A percentile compares a stretch with the other conserved stretches of the same genome.
Evolutionary conservation across 1,140 invertebrate genomes (phyloP).

Genomic region (Aricia agestis): DNA sequence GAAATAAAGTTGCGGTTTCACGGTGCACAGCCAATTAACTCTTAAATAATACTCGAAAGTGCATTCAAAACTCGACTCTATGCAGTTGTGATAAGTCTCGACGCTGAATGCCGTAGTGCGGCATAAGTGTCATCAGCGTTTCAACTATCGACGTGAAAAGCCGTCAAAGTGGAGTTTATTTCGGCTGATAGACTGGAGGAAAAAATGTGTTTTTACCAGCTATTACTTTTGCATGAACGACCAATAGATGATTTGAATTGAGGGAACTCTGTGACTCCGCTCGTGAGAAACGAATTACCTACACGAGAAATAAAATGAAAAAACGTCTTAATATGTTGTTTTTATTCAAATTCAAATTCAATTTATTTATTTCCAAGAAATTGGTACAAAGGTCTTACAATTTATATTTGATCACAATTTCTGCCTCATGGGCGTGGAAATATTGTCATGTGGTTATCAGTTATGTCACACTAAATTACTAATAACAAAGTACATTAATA

Average conservation of each 20-base stretch:
- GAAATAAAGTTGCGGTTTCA: slow-evolving; percentile 3
- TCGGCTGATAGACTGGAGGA: neutral
- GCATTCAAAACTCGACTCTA: neutral
- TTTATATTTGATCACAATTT: too few species aligned
- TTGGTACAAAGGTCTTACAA: too few species aligned
- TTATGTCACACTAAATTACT: too few species aligned
- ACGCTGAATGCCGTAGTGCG: neutral
- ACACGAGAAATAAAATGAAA: neutral
- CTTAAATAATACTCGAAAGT: neutral
- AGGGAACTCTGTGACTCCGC: neutral
- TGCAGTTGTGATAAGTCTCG: neutral
- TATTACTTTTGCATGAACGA: neutral
- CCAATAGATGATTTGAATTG: too few species aligned
- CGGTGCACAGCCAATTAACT: slow-evolving; percentile 2
- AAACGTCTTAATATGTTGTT: too few species aligned
- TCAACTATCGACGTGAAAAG: slow-evolving; percentile 1
- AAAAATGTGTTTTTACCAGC: neutral
- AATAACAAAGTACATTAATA: too few species aligned
- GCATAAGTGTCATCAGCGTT: neutral
- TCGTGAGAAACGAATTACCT: neutral
- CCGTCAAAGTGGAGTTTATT: neutral
- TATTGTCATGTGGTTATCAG: too few species aligned
- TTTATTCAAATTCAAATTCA: too few species aligned
- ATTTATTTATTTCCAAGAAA: too few species aligned
- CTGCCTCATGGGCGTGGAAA: too few species aligned